Conservation (phyloP, 1,140 invertebrate genomes). For the Chionoecetes opilio region DNA sequence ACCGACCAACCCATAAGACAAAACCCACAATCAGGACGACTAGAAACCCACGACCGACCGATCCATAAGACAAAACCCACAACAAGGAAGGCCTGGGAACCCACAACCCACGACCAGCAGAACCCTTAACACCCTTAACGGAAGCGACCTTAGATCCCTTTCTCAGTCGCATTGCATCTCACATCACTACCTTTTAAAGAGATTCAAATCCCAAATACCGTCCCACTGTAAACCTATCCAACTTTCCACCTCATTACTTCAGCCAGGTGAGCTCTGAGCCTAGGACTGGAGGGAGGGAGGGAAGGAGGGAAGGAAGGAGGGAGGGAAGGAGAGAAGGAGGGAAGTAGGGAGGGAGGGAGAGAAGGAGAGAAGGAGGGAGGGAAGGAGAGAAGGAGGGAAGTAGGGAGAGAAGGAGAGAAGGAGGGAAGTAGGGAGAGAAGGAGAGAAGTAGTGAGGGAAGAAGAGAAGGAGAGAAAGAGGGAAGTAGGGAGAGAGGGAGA, state of each 20-base stretch:
- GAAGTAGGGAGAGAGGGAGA: not conserved
- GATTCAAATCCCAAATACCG: not conserved
- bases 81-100: no score
- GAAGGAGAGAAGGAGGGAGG: not conserved
- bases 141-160: not conserved
- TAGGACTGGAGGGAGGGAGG: not conserved
- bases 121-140: no score
- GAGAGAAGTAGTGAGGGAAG: not conserved
- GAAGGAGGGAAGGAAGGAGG: not conserved
- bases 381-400: not conserved
- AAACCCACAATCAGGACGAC: no score
- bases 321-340: no score
- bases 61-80: not conserved
- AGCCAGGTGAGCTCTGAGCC: not conserved
- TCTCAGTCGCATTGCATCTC: slow-evolving; percentile 18
- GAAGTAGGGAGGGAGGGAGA: not conserved
- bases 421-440: no score
- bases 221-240: not conserved
- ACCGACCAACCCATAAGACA: not conserved
- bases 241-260: not conserved
- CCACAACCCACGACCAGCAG: no score
- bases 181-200: slow-evolving; percentile 11
- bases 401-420: not conserved
- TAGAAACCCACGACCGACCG: no score
- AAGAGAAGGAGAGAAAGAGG: not conserved